Conservation (phyloP, 2,888 invertebrate genomes). For the Steromphala cineraria region DNA sequence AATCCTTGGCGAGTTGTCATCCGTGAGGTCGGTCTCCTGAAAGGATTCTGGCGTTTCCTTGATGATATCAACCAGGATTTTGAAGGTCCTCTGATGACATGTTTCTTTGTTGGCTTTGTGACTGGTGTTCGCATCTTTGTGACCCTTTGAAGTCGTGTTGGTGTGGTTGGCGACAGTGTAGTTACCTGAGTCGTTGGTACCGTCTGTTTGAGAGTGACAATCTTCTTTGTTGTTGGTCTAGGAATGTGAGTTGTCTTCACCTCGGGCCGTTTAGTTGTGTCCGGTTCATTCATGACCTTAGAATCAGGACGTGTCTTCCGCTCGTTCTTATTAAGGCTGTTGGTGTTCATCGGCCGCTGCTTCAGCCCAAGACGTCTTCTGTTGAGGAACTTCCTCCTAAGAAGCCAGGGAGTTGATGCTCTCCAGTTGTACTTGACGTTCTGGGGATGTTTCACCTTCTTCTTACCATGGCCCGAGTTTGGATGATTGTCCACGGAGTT, state of each 20-base stretch:
- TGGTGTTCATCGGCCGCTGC: background rate
- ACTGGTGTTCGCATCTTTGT: background rate
- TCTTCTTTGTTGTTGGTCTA: background rate
- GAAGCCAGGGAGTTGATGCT: background rate
- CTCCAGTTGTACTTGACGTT: constrained; percentile 20
- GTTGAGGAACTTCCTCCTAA: background rate
- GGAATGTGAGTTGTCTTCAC: background rate
- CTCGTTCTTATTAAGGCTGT: background rate
- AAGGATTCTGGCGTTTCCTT: background rate
- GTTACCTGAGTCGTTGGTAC: background rate
- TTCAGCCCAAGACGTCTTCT: background rate
- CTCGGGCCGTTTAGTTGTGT: background rate
- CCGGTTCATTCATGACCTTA: background rate
- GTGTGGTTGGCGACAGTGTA: background rate
- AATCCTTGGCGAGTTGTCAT: too few species aligned
- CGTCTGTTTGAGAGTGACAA: background rate
- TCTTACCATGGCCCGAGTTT: background rate
- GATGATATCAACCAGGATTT: background rate
- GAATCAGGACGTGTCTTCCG: background rate
- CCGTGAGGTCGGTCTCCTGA: background rate
- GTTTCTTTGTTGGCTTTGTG: background rate
- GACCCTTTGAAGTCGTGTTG: background rate
- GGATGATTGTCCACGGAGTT: background rate
- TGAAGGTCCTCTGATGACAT: background rate
- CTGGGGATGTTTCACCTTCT: background rate